These are phyloP conservation scores for Porites australiensis DNA, from an alignment of 64 coral and sea anemone species.

Conservation along the genomic window DNA sequence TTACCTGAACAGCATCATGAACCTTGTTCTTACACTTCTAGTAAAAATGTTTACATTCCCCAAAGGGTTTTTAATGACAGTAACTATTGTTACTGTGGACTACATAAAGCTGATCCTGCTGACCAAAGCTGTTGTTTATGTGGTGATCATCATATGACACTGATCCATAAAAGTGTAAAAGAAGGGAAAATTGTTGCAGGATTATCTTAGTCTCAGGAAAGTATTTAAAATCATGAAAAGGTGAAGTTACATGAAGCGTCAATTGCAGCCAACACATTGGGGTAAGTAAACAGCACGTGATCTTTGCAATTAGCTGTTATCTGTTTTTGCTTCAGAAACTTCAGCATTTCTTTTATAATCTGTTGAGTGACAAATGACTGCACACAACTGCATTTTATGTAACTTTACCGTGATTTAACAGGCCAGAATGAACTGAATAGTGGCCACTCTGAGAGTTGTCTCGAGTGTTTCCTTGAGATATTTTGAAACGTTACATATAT, in stretches of 20 bases:
- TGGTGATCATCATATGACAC: conserved; percentile 14
- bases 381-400: too few species aligned
- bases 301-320: too few species aligned
- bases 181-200: conserved; percentile 12
- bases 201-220: conserved; percentile 3
- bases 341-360: neutral
- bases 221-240: neutral
- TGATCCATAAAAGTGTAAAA: neutral
- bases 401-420: too few species aligned
- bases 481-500: too few species aligned
- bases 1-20: conserved; percentile 49
- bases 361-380: conserved; percentile 4
- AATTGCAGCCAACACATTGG: neutral
- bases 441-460: too few species aligned
- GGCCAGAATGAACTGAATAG: too few species aligned
- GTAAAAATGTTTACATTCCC: conserved; percentile 55
- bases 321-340: conserved; percentile 2
- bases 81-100: conserved; percentile 52
- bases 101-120: conserved; percentile 44
- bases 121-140: conserved; percentile 45
- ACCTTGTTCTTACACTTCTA: conserved; percentile 41
- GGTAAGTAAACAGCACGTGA: too few species aligned
- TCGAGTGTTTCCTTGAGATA: too few species aligned
- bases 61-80: conserved; percentile 61
- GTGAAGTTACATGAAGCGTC: neutral